Base-by-base conservation (phyloP, 2,888 invertebrate genomes). In the Petrophora chlorosata region DNA sequence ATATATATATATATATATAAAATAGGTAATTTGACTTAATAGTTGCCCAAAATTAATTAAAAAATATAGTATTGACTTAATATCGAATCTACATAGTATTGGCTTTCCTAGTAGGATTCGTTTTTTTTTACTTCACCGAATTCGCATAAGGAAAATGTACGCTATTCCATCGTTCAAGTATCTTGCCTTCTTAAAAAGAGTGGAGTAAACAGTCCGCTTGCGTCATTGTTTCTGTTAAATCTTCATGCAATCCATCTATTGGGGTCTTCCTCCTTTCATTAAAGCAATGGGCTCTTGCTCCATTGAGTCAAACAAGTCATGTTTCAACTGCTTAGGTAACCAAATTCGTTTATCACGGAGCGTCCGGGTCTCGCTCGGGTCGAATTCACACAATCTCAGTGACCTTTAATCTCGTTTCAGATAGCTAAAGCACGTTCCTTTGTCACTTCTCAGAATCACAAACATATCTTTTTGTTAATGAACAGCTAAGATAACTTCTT, bases 321-420 rank as follows among this genome's bases (percentile, higher is more conserved):
- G 36, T 46, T 55, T 54, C 40, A 59, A 63, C 61, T 60, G 56
- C 60, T 59, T 67, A 65, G 61, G 59, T 72, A 71, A 70, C 77
- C 69, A 73, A 77, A 79, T 78, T 75, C 57, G 62, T 67, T 68
- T 82, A 85, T 85, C 81, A 50, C 51, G 34, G 53, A 73, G 73
- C 73, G 81, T 87, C 87, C 87, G 88, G 86, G 83, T 82, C 72
- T 74, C 65, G 69, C n/a, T n/a, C n/a, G n/a, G 85, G 84, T 86
- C 85, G 79, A 80, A 79, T 82, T 85, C 79, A 84, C 73, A 81
- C 85, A 85, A 88, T 87, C 83, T 76, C 65, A 48, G 70, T 68
- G 82, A 85, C 85, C 86, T 85, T 82, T 87, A 83, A 81, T 88
- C 83, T 82, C 69, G 67, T 77, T 84, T 79, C 73, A 82, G 82